Evolutionary conservation across 2,888 invertebrate species (phyloP), one percentile per base, ranked within the genome.

Genomic region (Vanessa cardui): DNA sequence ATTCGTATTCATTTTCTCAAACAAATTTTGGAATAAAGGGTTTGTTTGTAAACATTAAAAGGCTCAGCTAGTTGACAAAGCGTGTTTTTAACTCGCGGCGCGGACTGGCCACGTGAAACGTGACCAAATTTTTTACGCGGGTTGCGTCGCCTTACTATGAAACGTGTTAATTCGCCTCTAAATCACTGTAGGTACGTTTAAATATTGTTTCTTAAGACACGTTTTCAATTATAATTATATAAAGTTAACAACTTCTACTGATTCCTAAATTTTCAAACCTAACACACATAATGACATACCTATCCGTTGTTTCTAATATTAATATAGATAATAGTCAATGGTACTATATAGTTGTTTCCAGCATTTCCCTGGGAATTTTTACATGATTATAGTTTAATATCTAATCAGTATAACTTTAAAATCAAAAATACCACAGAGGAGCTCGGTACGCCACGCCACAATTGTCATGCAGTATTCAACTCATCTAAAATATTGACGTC

Each of bases 1-100:
- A 68, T 74, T 76, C 71, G 78, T 72, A 74, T 68, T 71, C 79
- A 74, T 72, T 68, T 80, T 84, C 77, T 77, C 74, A 79, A 80
- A 79, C 79, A 79, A 77, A 69, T 77, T 73, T 74, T 70, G 49
- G 76, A 76, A 73, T 76, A 71, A 64, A 74, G 71, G 72, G 73
- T 78, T 83, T 87, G 82, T 88, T 90, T 85, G 85, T 87, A 89
- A 90, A 89, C 83, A 84, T 63, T 73, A 62, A 62, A 58, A 54
- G 63, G 67, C 59, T 74, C 68, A 72, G 75, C 74, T 75, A 76
- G 78, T 81, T 78, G 82, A 86, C 83, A 86, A 86, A 85, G 83
- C 78, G 73, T 88, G 88, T 89, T 89, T 88, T 82, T 79, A 85
- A 87, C 80, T 74, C 74, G 69, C 73, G 68, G 76, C 76, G 71